Evolutionary conservation across 1,140 invertebrate genomes (phyloP).

Genomic region (Drosophila cardini): DNA sequence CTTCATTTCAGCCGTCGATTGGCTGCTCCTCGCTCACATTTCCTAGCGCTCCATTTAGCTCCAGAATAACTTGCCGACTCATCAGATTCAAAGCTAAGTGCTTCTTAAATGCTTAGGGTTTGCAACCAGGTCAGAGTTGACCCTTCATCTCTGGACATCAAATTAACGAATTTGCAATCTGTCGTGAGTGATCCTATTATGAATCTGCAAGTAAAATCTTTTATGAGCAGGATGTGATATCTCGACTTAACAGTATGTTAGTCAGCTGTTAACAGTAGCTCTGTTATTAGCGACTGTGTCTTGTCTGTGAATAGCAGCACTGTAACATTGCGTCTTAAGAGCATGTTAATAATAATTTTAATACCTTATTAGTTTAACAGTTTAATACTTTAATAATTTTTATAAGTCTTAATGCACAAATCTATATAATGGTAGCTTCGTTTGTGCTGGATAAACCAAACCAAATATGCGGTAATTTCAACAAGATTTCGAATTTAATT

Average conservation of each 20-base stretch:
- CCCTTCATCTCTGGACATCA: not conserved
- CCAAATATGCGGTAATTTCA: slow-evolving; percentile 44
- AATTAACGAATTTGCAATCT: not conserved
- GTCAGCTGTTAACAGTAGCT: too few relatives aligned
- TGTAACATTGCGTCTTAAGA: not conserved
- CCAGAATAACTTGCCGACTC: slow-evolving; percentile 36
- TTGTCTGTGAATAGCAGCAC: not conserved
- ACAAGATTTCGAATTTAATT: slow-evolving; percentile 64
- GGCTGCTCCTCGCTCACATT: slow-evolving; percentile 1
- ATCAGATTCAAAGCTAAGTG: slow-evolving; percentile 32
- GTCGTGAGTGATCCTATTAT: too few relatives aligned
- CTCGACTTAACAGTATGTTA: not conserved
- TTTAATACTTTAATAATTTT: too few relatives aligned
- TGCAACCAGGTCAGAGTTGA: slow-evolving; percentile 16
- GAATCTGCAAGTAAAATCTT: too few relatives aligned
- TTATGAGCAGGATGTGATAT: too few relatives aligned
- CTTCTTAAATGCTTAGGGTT: slow-evolving; percentile 26
- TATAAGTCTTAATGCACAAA: too few relatives aligned
- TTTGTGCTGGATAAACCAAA: slow-evolving; percentile 21
- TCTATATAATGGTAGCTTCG: not conserved
- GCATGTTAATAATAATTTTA: not conserved
- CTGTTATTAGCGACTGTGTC: too few relatives aligned
- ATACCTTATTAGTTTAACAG: too few relatives aligned
- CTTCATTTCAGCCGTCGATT: slow-evolving; percentile 52
- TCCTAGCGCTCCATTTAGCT: slow-evolving; percentile 57